Base-by-base conservation (phyloP, 2,888 invertebrate species). In the Eristalinus aeneus region DNA sequence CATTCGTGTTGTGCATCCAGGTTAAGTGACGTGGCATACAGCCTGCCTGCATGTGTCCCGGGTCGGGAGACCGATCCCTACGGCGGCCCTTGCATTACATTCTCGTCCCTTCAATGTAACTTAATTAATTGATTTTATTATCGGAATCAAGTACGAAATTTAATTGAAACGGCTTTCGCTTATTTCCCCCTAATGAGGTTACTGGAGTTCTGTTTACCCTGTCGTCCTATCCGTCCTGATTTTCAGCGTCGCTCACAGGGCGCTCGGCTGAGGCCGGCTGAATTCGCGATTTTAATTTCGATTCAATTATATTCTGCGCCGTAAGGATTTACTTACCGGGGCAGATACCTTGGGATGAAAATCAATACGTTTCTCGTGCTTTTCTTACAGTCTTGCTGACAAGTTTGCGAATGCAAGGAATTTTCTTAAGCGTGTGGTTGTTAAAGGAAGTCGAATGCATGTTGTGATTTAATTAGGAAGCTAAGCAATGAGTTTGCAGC, bases 81-180 rank as follows among this genome's bases (percentile, higher is more conserved):
- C 12, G 56, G 27, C 58, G 60, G 73, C 32, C 16, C 23, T 77
- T 63, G 22, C 39, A 58, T 56, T 22, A 9, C 39, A 32, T 46
- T 32, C 10, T 10, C 31, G 39, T 39, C 60, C 79, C 61, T 72
- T 58, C 72, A 69, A 39, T 68, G 63, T 67, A 46, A 85, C 67
- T 81, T 85, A 85, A 85, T 85, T 85, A 81, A 85, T 85, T 85
- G 85, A 77, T 85, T 85, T 85, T 81, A 80, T 77, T 72, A 77
- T 64, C 81, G 68, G 76, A 85, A 81, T 85, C 72, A 80, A 81
- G 72, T 68, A 80, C 67, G 81, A 85, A 80, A 81, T 85, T 85
- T 85, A 85, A 85, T 85, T 85, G 85, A 76, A 81, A 73, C 76
- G 68, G 81, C 36, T 60, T 65, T 75, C 31, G 46, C 27, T 85